A percentile compares a stretch with the other conserved stretches of the same genome.
These are phyloP conservation scores for Atta cephalotes DNA, from an alignment of 1,140 invertebrate genomes.

Conservation along the genomic window DNA sequence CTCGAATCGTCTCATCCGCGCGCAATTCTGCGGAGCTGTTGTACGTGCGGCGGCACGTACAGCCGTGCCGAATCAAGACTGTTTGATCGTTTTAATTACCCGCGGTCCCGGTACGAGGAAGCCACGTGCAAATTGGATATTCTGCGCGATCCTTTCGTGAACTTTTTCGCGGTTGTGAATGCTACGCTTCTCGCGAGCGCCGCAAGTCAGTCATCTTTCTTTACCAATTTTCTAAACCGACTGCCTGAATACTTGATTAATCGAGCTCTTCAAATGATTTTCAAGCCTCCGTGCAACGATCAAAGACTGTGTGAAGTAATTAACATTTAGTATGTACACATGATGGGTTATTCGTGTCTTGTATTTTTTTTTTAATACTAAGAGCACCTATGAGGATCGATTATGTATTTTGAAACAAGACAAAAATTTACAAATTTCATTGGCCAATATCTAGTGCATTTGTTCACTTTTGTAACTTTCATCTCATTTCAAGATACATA, in stretches of 20 bases:
- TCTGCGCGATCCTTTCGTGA: slow-evolving; percentile 14
- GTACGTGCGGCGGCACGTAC: neutral
- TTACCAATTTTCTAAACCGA: slow-evolving; percentile 39
- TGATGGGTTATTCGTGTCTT: too few relatives aligned
- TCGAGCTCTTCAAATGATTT: neutral
- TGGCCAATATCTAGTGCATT: too few relatives aligned
- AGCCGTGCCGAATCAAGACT: slow-evolving; percentile 20
- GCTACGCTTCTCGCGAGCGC: neutral
- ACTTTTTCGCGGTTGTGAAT: neutral
- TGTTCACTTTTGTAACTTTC: too few relatives aligned
- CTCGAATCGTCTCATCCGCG: slow-evolving; percentile 72
- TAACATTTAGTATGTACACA: neutral
- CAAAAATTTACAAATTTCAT: too few relatives aligned
- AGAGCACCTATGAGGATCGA: too few relatives aligned
- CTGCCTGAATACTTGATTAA: slow-evolving; percentile 21
- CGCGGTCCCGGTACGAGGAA: slow-evolving; percentile 33
- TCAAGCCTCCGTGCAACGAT: neutral
- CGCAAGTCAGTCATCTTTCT: slow-evolving; percentile 23
- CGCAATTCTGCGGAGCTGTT: slow-evolving; percentile 51
- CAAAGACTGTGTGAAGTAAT: neutral
- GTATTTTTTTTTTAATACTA: too few relatives aligned
- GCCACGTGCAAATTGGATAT: slow-evolving; percentile 43
- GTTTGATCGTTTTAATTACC: slow-evolving; percentile 71
- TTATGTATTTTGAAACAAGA: too few relatives aligned
- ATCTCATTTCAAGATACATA: too few relatives aligned